These are phyloP conservation scores for Coelinius sp. DNA, from an alignment of 2,888 invertebrate genomes.

Conservation along the genomic window DNA sequence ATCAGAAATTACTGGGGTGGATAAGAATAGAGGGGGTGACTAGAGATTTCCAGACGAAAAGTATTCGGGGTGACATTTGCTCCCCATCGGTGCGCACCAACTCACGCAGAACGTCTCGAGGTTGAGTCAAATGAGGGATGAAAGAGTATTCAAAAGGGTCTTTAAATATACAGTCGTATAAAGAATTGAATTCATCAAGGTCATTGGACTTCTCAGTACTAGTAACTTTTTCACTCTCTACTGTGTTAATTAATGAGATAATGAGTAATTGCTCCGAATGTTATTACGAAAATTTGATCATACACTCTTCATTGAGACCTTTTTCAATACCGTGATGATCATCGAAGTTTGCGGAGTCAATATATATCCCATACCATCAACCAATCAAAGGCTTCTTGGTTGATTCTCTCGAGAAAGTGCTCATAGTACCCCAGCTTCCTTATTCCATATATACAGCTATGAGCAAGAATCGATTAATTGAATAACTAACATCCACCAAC, in stretches of 20 bases:
- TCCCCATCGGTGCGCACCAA: conserved; percentile 11
- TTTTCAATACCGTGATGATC: conserved; percentile 2
- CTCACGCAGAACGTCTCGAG: conserved; percentile 20
- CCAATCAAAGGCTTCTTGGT: background rate
- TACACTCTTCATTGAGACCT: background rate
- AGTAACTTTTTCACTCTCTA: too few species aligned
- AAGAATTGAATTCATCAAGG: background rate
- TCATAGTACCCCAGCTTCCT: background rate
- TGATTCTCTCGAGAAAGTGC: background rate
- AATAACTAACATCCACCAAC: background rate
- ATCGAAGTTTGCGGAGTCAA: background rate
- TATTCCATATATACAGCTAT: background rate
- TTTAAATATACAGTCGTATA: background rate
- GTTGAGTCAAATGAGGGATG: background rate
- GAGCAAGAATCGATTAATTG: background rate
- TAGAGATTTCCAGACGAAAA: background rate
- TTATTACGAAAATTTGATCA: background rate
- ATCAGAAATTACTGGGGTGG: conserved; percentile 17
- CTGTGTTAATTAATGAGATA: too few species aligned
- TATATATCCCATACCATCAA: background rate
- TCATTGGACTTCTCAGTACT: too few species aligned
- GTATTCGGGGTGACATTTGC: conserved; percentile 6
- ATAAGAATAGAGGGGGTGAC: conserved; percentile 14
- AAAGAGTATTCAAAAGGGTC: background rate
- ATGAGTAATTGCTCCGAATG: too few species aligned